Evolutionary conservation across 35 echinoderm and acorn worm species (phyloP), one percentile per base, ranked within the genome.

Genomic region (Acanthaster planci): DNA sequence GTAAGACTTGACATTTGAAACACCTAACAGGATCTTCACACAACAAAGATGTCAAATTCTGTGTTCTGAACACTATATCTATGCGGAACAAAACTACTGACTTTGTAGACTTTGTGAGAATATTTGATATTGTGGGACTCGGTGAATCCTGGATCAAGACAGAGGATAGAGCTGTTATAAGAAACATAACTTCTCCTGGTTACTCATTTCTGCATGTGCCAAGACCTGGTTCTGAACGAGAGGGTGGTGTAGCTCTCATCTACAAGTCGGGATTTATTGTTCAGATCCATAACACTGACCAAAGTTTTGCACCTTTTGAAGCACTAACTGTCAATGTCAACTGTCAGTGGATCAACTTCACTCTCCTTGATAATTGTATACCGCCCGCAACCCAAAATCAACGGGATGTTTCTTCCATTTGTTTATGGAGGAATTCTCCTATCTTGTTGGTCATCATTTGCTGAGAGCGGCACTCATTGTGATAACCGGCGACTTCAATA

Each of bases 401-500:
- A 82, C 77, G 38, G 77, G 77, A 22, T 88, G 86, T 40, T 59
- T 47, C 36, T 88, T 81, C 40, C 35, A 15, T 60, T 34, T 60
- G 1, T 81, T 88, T 47, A 47, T 47, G 42, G 42, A 47, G 42
- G 42, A 47, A 47, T 12, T 47, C 42, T 80, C 42, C 42, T 12
- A 47, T 47, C 42, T 47, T 6, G 12, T 47, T 4, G 4, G 12
- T 47, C 42, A 47, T 47, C 53, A 83, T 67, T 15, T 75, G 26
- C 40, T 75, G 38, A 39, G 9, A 76, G 17, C 39, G 34, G 31
- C 30, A 68, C 56, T 19, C 34, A 7, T 92, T 52, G 40, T 92
- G 16, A 35, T 92, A 32, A 76, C 80, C 22, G 85, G 90, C 14
- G 85, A 87, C 39, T 88, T 92, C 22, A 92, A 88, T 84, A 12